Percentiles rank a stretch among this genome's conserved stretches.
phyloP scores from a whole-genome alignment of 2,797 vertebrate species.

The Chiropotes sagulatus region DNA sequence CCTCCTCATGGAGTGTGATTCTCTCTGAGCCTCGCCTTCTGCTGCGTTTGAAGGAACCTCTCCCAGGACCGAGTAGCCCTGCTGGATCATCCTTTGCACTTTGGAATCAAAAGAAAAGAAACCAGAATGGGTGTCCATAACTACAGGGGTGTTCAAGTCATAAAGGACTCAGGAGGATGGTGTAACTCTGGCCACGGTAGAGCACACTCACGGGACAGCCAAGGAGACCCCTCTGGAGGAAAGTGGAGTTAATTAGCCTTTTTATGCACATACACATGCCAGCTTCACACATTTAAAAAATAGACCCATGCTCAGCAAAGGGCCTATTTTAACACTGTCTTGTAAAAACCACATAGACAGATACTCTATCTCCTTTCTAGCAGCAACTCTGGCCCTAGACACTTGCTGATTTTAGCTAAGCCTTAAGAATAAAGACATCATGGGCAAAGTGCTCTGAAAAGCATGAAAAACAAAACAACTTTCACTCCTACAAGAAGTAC shows the following conservation, averaged over 20 bases:
- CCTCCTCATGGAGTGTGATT: constrained; percentile 13
- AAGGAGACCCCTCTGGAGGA: background rate
- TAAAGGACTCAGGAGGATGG: background rate
- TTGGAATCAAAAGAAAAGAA: background rate
- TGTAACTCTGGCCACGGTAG: background rate
- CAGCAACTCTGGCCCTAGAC: background rate
- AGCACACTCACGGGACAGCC: background rate
- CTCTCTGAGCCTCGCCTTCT: constrained; percentile 47
- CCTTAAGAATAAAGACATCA: background rate
- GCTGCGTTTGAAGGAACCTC: constrained; percentile 4
- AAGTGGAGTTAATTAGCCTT: constrained; percentile 56
- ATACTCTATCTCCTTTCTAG: background rate
- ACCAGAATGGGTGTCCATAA: background rate
- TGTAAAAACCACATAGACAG: constrained; percentile 42
- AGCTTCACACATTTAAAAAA: constrained; percentile 71
- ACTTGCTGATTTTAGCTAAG: background rate
- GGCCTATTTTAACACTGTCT: constrained; percentile 56
- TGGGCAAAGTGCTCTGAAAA: background rate
- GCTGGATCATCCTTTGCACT: background rate
- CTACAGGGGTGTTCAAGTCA: background rate
- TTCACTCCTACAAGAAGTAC: background rate
- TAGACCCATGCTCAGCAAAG: constrained; percentile 39
- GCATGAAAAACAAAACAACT: background rate
- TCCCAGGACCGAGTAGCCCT: background rate
- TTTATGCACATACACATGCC: constrained; percentile 73